Evolutionary conservation across 2,797 vertebrate species (phyloP), one percentile per base, ranked within the genome.

Genomic region (Rhynchotus rufescens): DNA sequence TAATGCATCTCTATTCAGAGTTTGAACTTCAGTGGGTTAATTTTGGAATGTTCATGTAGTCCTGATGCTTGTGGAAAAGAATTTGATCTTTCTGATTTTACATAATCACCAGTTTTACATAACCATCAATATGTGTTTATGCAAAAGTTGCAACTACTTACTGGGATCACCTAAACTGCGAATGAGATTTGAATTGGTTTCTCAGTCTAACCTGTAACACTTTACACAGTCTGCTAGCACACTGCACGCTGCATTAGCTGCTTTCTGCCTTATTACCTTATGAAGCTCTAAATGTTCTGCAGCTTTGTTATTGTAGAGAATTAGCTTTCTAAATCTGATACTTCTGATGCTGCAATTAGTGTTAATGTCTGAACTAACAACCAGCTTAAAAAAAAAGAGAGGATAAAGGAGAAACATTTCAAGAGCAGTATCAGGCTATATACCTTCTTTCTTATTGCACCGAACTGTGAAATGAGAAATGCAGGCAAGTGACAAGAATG

Each of bases 201-300:
- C 22, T 68, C 15, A 88, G 80, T 88, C 62, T 78, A 90, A 91
- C 10, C 47, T 61, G 45, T 72, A 78, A 26, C 51, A 62, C 59
- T 78, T 66, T 54, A 60, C 62, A 14, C 10, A 54, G 60, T 82
- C 67, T 87, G 47, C 40, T 78, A 76, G 38, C 51, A 77, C 52
- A 32, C 0, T 78, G 91, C 76, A 82, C 26, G 79, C 79, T 73
- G 56, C 88, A 96, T 93, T 94, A 93, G 82, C 81, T 92, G 51
- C 84, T 91, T 88, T 84, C 90, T 94, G 84, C 79, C 76, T 92
- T 92, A 89, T 88, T 93, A 86, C 83, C 64, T 82, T 77, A 61
- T 82, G 91, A 86, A 81, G 51, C 51, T 75, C 73, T 90, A 60
- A 89, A 91, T 76, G 88, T 80, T 93, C 85, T 76, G 91, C 40